phyloP scores from a whole-genome alignment of 1,140 invertebrate genomes.

The Vanessa atalanta region DNA sequence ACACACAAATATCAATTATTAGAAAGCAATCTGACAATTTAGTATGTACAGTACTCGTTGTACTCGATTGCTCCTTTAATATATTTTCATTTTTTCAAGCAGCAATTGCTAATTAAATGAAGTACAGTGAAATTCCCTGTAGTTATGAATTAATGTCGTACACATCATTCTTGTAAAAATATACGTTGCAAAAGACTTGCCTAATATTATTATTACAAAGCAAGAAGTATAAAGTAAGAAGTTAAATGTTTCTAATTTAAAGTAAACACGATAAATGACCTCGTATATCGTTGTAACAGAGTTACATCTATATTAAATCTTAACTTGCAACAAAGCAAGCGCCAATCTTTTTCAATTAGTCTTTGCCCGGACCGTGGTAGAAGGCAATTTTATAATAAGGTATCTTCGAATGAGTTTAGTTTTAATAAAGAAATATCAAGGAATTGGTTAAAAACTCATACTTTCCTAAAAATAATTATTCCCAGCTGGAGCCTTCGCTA shows the following conservation, averaged over 20 bases:
- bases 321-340: slow-evolving; percentile 20
- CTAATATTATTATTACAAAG: neutral
- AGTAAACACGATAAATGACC: neutral
- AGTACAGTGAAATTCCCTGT: no score
- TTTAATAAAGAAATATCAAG: neutral
- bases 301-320: slow-evolving; percentile 5
- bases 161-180: no score
- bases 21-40: no score
- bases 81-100: no score
- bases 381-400: slow-evolving; percentile 1
- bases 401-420: neutral
- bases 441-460: neutral
- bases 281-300: neutral
- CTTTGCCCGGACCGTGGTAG: neutral
- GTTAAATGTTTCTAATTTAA: neutral
- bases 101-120: no score
- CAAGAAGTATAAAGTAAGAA: neutral
- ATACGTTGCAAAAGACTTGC: no score
- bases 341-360: slow-evolving; percentile 28
- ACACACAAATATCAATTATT: no score
- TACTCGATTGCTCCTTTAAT: no score
- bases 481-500: no score
- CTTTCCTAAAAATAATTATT: no score
- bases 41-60: no score
- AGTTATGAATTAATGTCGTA: no score